These are phyloP conservation scores for Parthenolecanium corni DNA, from an alignment of 2,888 invertebrate genomes.

Conservation along the genomic window DNA sequence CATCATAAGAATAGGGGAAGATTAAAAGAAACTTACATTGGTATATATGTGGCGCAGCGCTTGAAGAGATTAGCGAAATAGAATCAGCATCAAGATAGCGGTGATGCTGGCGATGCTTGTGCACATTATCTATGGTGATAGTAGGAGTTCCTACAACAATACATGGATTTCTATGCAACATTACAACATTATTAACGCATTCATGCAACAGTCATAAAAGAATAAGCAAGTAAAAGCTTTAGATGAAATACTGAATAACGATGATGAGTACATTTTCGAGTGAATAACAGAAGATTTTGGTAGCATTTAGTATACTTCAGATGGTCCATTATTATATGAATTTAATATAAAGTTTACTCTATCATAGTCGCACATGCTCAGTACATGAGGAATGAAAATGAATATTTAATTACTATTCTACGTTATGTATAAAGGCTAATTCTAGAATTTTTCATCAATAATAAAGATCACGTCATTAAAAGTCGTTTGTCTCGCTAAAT, in stretches of 20 bases:
- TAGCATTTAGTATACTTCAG: too few species aligned
- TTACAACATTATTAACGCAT: neutral
- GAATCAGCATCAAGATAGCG: conserved; percentile 56
- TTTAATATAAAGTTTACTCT: too few species aligned
- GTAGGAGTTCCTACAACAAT: conserved; percentile 43
- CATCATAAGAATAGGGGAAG: too few species aligned
- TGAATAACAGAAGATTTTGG: too few species aligned
- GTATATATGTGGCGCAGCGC: conserved; percentile 54
- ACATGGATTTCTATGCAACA: neutral
- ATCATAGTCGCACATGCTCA: too few species aligned
- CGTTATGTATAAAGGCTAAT: too few species aligned
- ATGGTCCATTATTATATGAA: too few species aligned
- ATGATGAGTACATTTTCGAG: neutral
- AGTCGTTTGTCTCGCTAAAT: too few species aligned
- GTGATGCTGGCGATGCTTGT: conserved; percentile 34
- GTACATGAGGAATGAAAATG: too few species aligned
- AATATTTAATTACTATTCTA: too few species aligned
- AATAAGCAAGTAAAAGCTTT: conserved; percentile 1
- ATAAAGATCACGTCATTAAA: too few species aligned
- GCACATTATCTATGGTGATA: conserved; percentile 39
- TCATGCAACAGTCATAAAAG: neutral
- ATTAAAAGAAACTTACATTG: conserved; percentile 49
- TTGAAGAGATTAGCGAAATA: conserved; percentile 57
- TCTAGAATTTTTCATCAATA: too few species aligned
- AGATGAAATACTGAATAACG: neutral